phyloP scores from a whole-genome alignment of 2,888 invertebrate genomes.

The Dysmachus trigonus region DNA sequence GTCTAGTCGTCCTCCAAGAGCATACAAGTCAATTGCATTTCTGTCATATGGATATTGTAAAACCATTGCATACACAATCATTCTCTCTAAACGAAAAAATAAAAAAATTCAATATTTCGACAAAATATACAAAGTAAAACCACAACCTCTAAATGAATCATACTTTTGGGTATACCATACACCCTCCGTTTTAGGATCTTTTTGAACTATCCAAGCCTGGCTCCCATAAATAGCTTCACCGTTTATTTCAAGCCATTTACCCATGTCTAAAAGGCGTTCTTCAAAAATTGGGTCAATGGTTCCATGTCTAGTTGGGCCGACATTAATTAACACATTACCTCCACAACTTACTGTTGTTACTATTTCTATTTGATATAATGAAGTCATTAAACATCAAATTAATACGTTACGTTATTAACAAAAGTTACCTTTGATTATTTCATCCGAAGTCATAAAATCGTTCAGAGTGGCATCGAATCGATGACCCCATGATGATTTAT shows the following conservation, averaged over 20 bases:
- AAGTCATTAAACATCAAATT: background rate
- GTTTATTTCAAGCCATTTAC: slow-evolving; percentile 82
- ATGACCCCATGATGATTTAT: slow-evolving; percentile 87
- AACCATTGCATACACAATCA: too few species aligned
- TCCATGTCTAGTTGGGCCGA: slow-evolving; percentile 91
- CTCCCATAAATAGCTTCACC: slow-evolving; percentile 87
- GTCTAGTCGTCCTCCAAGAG: too few species aligned
- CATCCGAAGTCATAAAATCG: slow-evolving; percentile 74
- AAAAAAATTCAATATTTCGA: too few species aligned
- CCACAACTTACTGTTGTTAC: slow-evolving; percentile 84
- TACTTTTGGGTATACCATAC: slow-evolving; percentile 92
- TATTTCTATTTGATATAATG: slow-evolving; percentile 64
- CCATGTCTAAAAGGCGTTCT: slow-evolving; percentile 81
- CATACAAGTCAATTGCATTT: too few species aligned
- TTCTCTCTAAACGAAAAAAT: too few species aligned
- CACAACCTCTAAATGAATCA: too few species aligned
- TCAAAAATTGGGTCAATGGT: slow-evolving; percentile 86
- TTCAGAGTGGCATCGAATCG: slow-evolving; percentile 75
- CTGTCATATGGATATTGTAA: too few species aligned
- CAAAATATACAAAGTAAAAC: too few species aligned
- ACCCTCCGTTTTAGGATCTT: slow-evolving; percentile 74
- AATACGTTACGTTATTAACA: background rate
- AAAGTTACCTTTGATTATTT: slow-evolving; percentile 69
- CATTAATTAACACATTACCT: slow-evolving; percentile 73
- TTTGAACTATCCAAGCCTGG: slow-evolving; percentile 82